These are phyloP conservation scores for Sturmia bella DNA, from an alignment of 2,888 invertebrate genomes.

Conservation along the genomic window DNA sequence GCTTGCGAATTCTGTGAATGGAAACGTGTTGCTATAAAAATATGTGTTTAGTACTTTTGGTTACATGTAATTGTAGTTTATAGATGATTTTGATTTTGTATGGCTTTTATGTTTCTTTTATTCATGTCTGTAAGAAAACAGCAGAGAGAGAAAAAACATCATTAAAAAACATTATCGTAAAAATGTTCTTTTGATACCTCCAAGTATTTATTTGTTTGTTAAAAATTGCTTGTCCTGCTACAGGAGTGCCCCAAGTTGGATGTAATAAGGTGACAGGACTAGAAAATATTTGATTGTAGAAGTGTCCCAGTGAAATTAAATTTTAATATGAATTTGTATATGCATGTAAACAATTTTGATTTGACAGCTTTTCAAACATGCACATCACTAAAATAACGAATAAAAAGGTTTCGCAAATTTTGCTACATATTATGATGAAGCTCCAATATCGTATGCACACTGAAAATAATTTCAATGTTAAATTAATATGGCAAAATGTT, in stretches of 20 bases:
- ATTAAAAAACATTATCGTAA: constrained; percentile 41
- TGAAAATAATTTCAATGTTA: too few species aligned
- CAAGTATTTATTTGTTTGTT: constrained; percentile 32
- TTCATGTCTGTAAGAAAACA: constrained; percentile 36
- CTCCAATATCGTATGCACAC: too few species aligned
- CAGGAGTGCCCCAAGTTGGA: background rate
- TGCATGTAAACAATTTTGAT: too few species aligned
- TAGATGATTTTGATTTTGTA: constrained; percentile 32
- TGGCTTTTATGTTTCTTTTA: constrained; percentile 26
- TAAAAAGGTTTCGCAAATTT: too few species aligned
- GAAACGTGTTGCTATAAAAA: constrained; percentile 41
- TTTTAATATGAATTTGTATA: too few species aligned
- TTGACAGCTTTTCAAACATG: too few species aligned
- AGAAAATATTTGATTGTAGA: background rate
- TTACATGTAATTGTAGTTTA: constrained; percentile 49
- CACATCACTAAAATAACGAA: too few species aligned
- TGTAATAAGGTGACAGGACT: background rate
- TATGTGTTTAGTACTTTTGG: constrained; percentile 38
- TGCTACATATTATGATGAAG: too few species aligned
- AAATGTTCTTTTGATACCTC: constrained; percentile 28
- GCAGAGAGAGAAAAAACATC: background rate
- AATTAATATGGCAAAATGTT: too few species aligned
- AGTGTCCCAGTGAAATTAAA: too few species aligned
- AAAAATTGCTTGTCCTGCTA: constrained; percentile 4
- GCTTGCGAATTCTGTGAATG: background rate